A percentile compares a stretch with the other conserved stretches of the same genome.
phyloP scores from a whole-genome alignment of 1,140 invertebrate species.

The Drosophila grimshawi region DNA sequence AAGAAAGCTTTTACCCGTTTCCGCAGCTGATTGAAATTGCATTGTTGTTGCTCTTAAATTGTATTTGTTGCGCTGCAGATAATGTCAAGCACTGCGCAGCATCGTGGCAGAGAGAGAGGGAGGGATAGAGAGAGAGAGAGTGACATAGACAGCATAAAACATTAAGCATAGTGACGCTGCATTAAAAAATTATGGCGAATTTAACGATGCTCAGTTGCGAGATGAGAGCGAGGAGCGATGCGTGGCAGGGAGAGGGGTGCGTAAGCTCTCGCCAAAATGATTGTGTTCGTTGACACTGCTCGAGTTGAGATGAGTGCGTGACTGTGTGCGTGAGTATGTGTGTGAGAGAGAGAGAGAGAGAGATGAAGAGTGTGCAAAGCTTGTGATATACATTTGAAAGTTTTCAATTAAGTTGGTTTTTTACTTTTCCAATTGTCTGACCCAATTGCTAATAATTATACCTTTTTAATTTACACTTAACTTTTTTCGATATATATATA shows the following conservation, averaged over 20 bases:
- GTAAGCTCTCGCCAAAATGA: conserved; percentile 27
- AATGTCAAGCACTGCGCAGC: conserved; percentile 21
- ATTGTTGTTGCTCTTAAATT: conserved; percentile 33
- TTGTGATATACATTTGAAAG: conserved; percentile 6
- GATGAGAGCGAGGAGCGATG: background rate
- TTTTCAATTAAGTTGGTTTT: background rate
- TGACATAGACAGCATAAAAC: conserved; percentile 40
- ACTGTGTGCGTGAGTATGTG: no score
- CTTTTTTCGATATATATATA: no score
- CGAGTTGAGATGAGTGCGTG: no score
- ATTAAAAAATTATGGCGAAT: conserved; percentile 33
- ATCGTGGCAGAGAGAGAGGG: no score
- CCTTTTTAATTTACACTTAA: no score
- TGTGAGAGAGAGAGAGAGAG: background rate
- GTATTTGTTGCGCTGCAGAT: conserved; percentile 31
- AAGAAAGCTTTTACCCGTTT: background rate
- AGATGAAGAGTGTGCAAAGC: background rate
- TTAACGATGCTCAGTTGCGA: conserved; percentile 24
- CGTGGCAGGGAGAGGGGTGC: conserved; percentile 14
- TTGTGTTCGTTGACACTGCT: background rate
- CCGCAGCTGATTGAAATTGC: conserved; percentile 39
- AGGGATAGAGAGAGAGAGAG: no score
- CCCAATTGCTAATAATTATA: no score
- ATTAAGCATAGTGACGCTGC: conserved; percentile 36
- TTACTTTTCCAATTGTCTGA: no score